Conservation (phyloP, 1,140 invertebrate genomes). For the Eriocheir sinensis region DNA sequence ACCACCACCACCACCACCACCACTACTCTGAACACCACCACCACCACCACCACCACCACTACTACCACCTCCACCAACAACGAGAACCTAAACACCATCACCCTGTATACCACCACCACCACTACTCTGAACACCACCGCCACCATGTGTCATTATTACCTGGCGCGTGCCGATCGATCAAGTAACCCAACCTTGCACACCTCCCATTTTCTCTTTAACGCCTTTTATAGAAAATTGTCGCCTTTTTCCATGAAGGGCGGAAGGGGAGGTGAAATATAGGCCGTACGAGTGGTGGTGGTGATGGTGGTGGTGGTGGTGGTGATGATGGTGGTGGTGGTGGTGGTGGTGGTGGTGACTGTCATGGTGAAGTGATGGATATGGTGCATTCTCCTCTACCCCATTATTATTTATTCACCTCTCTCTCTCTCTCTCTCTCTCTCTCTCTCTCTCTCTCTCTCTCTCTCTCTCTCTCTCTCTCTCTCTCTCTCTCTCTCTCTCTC, state of each 20-base stretch:
- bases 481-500: too few relatives aligned
- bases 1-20: neutral
- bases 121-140: too few relatives aligned
- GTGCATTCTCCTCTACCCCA: too few relatives aligned
- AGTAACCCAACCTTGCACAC: neutral
- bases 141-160: neutral
- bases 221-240: neutral
- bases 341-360: too few relatives aligned
- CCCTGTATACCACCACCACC: too few relatives aligned
- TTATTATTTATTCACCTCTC: too few relatives aligned
- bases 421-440: too few relatives aligned
- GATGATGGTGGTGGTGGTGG: neutral
- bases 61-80: neutral
- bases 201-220: neutral
- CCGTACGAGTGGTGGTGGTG: neutral
- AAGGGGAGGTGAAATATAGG: neutral
- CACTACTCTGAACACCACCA: too few relatives aligned
- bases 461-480: too few relatives aligned
- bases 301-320: constrained; percentile 12
- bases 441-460: too few relatives aligned
- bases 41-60: neutral
- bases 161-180: neutral
- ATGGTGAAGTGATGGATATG: too few relatives aligned
- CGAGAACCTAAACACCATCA: too few relatives aligned
- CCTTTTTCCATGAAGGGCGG: neutral